Base-by-base conservation (phyloP, 1,140 invertebrate species). In the Chrysomallon squamiferum region DNA sequence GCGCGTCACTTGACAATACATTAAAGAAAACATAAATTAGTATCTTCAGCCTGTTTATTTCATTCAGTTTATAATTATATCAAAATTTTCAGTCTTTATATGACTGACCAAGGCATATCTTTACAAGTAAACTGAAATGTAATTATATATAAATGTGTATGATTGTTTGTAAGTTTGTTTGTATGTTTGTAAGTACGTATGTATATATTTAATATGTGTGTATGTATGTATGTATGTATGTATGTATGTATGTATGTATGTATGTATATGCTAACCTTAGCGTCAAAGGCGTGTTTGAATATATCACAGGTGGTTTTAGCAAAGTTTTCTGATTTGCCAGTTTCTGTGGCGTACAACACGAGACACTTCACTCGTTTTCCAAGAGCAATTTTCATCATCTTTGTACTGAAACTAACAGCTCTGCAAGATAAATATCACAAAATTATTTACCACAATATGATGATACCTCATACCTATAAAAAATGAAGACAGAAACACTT, bases 381-480 rank as follows among this genome's bases (percentile, higher is more conserved):
- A 52, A 97, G 86, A 7, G 95, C 95, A 81, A 94, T 91, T 22
- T 95, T 94, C 86, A 97, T 98, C 65, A 98, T 87, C 86, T 97
- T 97, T 15, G 95, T 96, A 38, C 95, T 97, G 84, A 98, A 97
- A 87, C 97, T 97, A 33, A 98, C 95, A 61, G 95, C 95, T 79
- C 95, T 94, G 81, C 9, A 11, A n/a, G 9, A 11, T 43, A n/a
- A 43, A 43, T 11, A 43, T 43, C n/a, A 9, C 9, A 9, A 11
- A 43, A 43, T n/a, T 11, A 9, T n/a, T 43, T n/a, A 9, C 9
- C 41, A 43, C 41, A 11, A 11, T 43, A 9, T 9, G 41, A 43
- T n/a, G 9, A 43, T 11, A 43, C 41, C n/a, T 43, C 41, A 43
- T 43, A 43, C 41, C 41, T 43, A 43, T 9, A 43, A n/a, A 43